Conservation (phyloP, 1,140 invertebrate species). For the Proctacanthus coquilletti region DNA sequence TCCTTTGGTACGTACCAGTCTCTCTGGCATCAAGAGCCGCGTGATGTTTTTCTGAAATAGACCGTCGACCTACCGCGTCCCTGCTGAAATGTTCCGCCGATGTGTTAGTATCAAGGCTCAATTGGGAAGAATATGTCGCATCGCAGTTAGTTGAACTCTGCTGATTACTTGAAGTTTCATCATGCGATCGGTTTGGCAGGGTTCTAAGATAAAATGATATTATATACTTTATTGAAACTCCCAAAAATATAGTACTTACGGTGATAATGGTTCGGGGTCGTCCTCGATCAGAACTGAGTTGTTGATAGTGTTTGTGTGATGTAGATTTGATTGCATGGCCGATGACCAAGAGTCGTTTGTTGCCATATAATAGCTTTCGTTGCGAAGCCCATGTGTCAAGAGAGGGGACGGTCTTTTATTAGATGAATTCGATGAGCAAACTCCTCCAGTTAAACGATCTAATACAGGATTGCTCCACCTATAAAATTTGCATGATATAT, state of each 20-base stretch:
- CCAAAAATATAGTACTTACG: conserved; percentile 13
- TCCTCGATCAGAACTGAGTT: conserved; percentile 52
- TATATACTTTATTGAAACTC: background rate
- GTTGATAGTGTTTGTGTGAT: conserved; percentile 16
- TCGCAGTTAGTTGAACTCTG: conserved; percentile 29
- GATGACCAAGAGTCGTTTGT: conserved; percentile 35
- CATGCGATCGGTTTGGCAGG: conserved; percentile 20
- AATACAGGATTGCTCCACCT: conserved; percentile 60
- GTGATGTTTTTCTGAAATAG: conserved; percentile 94
- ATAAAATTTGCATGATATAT: background rate
- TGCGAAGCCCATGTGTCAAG: conserved; percentile 33
- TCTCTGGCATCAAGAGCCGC: conserved; percentile 86
- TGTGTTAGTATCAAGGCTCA: conserved; percentile 54
- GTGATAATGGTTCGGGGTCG: conserved; percentile 31
- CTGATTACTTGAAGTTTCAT: conserved; percentile 8
- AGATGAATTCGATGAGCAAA: conserved; percentile 27
- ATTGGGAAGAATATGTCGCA: conserved; percentile 58
- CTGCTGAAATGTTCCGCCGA: conserved; percentile 55
- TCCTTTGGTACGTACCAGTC: conserved; percentile 88
- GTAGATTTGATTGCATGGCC: conserved; percentile 11
- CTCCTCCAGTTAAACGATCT: conserved; percentile 61
- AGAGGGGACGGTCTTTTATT: conserved; percentile 1
- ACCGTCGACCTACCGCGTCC: conserved; percentile 86
- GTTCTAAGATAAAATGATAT: conserved; percentile 10
- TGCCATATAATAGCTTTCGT: conserved; percentile 77